Base-by-base conservation (phyloP, 2,113 vertebrate species). In the Otus sunia region DNA sequence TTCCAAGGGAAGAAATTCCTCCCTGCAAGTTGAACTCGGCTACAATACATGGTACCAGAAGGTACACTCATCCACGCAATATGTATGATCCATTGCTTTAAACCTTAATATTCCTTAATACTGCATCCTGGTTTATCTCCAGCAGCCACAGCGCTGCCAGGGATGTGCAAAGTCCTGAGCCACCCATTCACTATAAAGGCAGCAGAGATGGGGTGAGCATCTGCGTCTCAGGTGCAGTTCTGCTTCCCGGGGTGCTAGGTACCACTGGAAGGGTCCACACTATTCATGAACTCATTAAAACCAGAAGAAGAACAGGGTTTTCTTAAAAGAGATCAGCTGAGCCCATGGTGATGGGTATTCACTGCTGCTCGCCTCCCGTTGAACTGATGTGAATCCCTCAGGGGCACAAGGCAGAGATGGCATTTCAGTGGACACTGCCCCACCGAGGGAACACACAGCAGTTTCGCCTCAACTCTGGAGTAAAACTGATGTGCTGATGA, bases 131-230 rank as follows among this genome's bases (percentile, higher is more conserved):
- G 11, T 72, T 32, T 43, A 20, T 26, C 63, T 86, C 59, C 12
- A 22, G 55, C 1, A 5, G 56, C 41, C 50, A 32, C 45, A 47
- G 62, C 0, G 0, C 49, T 43, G 55, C 18, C 23, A 22, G 43
- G 39, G 34, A 39, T 4, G 43, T 13, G 36, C 15, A 23, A 26
- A 77, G 39, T 27, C 62, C 82, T 27, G 77, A 52, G 17, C 11
- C 26, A 8, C 8, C 62, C 14, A 0, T 1, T 39, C 15, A 1
- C 53, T 15, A 3, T 2, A 6, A n/a, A 23, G 56, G 74, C 62
- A 66, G 64, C 77, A 66, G 76, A 66, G 50, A 69, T 0, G 0
- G 37, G 37, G 9, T 0, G 15, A 81, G 22, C 18, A 32, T 17
- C 66, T 15, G 32, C 36, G 15, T 5, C 41, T 30, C 13, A 9